phyloP scores from a whole-genome alignment of 2,888 invertebrate species.

The Orgyia antiqua region DNA sequence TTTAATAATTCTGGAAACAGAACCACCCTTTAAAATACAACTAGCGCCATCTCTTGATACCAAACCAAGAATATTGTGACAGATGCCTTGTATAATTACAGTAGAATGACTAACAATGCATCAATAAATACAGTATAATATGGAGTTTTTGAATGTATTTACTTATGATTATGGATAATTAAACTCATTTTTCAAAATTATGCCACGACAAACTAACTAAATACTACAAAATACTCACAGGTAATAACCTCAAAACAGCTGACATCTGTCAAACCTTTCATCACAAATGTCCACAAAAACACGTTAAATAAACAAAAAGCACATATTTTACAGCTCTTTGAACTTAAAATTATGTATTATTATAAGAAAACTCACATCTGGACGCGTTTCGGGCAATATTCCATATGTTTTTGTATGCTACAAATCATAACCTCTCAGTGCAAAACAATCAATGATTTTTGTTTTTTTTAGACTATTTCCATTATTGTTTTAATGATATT shows the following conservation, averaged over 20 bases:
- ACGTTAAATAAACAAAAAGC: conserved; percentile 37
- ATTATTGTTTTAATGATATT: no score
- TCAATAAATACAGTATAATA: not conserved
- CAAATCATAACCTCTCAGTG: conserved; percentile 55
- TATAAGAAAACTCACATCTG: conserved; percentile 37
- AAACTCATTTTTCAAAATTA: not conserved
- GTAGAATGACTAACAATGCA: conserved; percentile 7
- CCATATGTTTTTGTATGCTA: conserved; percentile 39
- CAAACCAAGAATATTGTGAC: conserved; percentile 28
- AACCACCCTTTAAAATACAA: no score
- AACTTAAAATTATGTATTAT: conserved; percentile 27
- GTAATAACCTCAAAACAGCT: conserved; percentile 48
- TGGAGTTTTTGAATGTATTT: not conserved
- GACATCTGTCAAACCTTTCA: conserved; percentile 71
- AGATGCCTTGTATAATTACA: conserved; percentile 29
- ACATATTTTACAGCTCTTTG: conserved; percentile 27
- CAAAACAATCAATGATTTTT: conserved; percentile 17
- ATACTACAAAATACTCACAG: conserved; percentile 38
- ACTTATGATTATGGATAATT: conserved; percentile 2
- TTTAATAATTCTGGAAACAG: no score
- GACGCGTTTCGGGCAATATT: conserved; percentile 62
- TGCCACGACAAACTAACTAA: conserved; percentile 7
- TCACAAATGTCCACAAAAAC: conserved; percentile 72
- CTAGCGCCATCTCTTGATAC: conserved; percentile 47
- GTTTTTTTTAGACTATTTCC: not conserved